phyloP scores from a whole-genome alignment of 1,140 invertebrate genomes.

The Drosophila insularis region DNA sequence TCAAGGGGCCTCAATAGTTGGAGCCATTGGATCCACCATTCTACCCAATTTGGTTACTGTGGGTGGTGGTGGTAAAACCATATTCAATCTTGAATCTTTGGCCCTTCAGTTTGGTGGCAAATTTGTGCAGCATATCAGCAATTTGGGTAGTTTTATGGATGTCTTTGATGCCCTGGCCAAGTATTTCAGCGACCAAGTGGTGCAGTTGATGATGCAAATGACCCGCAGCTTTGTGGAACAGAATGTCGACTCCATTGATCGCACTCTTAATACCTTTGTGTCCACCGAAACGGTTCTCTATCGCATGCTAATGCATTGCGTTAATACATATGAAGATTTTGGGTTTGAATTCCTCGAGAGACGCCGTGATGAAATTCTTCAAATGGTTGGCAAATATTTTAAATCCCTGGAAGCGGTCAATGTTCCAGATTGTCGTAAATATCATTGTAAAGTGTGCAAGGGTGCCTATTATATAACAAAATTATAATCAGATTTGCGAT shows the following conservation, averaged over 20 bases:
- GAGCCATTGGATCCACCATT: conserved; percentile 30
- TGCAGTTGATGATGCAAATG: conserved; percentile 57
- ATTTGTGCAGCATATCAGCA: conserved; percentile 68
- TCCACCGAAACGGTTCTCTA: conserved; percentile 69
- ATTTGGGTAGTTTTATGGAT: conserved; percentile 54
- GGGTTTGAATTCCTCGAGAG: conserved; percentile 50
- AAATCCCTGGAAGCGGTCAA: conserved; percentile 41
- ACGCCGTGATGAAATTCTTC: conserved; percentile 53
- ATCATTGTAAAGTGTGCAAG: conserved; percentile 52
- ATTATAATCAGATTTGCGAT: conserved; percentile 26
- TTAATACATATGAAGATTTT: conserved; percentile 60
- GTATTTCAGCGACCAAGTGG: conserved; percentile 53
- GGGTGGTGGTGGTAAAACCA: conserved; percentile 29
- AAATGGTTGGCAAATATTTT: conserved; percentile 52
- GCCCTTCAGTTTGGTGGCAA: conserved; percentile 49
- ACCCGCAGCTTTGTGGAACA: conserved; percentile 63
- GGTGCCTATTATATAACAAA: conserved; percentile 60
- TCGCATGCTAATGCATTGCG: conserved; percentile 59
- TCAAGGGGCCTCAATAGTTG: conserved; percentile 24
- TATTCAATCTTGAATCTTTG: conserved; percentile 45
- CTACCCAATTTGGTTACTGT: conserved; percentile 41
- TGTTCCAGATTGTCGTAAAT: conserved; percentile 18
- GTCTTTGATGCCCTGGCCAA: conserved; percentile 50
- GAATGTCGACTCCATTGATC: conserved; percentile 61
- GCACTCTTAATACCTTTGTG: conserved; percentile 59